A percentile compares a stretch with the other conserved stretches of the same genome.
These are phyloP conservation scores for Alviniconcha strummeri DNA, from an alignment of 2,888 invertebrate genomes.

Conservation along the genomic window DNA sequence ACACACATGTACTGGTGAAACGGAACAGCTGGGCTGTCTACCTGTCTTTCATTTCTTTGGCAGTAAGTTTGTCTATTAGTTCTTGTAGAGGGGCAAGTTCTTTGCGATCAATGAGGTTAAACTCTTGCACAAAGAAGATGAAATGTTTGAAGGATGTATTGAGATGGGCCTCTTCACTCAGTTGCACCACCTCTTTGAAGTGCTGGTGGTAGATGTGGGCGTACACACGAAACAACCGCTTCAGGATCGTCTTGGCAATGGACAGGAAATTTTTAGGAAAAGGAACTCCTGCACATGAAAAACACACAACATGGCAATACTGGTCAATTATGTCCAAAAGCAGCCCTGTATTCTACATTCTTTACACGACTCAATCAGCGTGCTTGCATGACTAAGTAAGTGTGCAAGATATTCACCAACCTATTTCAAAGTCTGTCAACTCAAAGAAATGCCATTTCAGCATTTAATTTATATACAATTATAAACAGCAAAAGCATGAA, in stretches of 20 bases:
- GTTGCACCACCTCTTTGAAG: slow-evolving; percentile 96
- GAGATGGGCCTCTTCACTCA: slow-evolving; percentile 96
- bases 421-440: too few relatives aligned
- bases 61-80: slow-evolving; percentile 84
- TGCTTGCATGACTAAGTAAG: too few relatives aligned
- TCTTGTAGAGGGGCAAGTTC: slow-evolving; percentile 98
- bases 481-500: too few relatives aligned
- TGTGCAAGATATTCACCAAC: too few relatives aligned
- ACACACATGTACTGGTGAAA: background rate
- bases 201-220: slow-evolving; percentile 99
- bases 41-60: slow-evolving; percentile 53
- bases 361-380: too few relatives aligned
- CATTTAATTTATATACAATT: too few relatives aligned
- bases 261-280: slow-evolving; percentile 98
- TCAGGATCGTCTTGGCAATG: slow-evolving; percentile 98
- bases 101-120: slow-evolving; percentile 95
- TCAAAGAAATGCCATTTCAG: too few relatives aligned
- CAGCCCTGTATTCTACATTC: too few relatives aligned
- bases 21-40: background rate
- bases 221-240: slow-evolving; percentile 97
- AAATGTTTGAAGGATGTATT: slow-evolving; percentile 99
- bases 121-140: slow-evolving; percentile 98
- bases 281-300: slow-evolving; percentile 85
- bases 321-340: too few relatives aligned
- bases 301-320: too few relatives aligned